Evolutionary conservation across 2,113 vertebrate species (phyloP).

Genomic region (Leptocoma aspasia): DNA sequence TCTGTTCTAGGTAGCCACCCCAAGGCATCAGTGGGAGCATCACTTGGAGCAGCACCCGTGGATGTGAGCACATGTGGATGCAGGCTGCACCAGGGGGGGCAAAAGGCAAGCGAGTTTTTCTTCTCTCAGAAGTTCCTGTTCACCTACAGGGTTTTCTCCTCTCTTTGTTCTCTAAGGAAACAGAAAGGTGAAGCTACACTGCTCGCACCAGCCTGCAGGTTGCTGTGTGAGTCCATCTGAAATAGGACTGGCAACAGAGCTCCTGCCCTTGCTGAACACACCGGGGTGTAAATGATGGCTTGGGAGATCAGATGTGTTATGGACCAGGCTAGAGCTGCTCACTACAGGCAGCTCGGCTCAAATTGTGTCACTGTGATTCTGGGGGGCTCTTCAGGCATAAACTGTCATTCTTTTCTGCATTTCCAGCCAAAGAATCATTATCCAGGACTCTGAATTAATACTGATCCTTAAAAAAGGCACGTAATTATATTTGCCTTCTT

Average conservation of each 20-base stretch:
- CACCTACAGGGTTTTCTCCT: not conserved
- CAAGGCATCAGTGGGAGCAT: not conserved
- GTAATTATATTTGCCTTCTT: not conserved
- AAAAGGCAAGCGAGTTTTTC: not conserved
- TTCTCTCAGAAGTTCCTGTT: not conserved
- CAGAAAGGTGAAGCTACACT: not conserved
- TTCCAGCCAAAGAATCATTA: not conserved
- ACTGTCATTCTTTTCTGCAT: not conserved
- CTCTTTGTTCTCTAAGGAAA: not conserved
- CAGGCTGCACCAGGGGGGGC: not conserved
- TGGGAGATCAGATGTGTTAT: not conserved
- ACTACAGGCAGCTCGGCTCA: not conserved
- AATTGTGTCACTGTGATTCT: not conserved
- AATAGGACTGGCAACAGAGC: not conserved
- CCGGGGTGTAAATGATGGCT: rapidly evolving
- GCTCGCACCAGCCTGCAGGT: not conserved
- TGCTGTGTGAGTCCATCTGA: not conserved
- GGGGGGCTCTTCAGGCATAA: not conserved
- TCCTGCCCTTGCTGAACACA: not conserved
- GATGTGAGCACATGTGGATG: not conserved
- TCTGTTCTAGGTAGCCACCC: not conserved
- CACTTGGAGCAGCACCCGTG: rapidly evolving
- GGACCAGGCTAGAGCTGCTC: not conserved
- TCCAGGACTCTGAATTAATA: not conserved
- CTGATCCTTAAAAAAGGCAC: not conserved